Evolutionary conservation across 2,888 invertebrate species (phyloP), one percentile per base, ranked within the genome.

Genomic region (Maniola hyperantus): DNA sequence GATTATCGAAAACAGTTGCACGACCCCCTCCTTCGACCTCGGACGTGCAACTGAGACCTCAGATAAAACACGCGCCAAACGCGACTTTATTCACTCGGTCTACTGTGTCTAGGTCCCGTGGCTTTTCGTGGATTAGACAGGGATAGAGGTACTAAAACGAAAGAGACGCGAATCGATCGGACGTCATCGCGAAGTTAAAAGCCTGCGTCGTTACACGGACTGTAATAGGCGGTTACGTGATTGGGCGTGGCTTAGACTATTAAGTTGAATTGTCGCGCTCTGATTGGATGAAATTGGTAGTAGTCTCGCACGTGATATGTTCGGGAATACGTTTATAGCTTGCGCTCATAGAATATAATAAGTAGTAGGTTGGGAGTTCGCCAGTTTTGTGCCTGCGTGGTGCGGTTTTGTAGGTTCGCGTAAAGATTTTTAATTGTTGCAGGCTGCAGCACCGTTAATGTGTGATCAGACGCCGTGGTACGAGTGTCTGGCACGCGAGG

Each of bases 221-320:
- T 87, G 91, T 91, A 92, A 92, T 92, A 92, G 92, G 92, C 91
- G 92, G 92, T 89, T 91, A 92, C 92, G 92, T 92, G 92, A 91
- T 85, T 83, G 91, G 93, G 93, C 92, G 93, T 92, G 93, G 92
- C 87, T 77, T 83, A 71, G 81, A 82, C 91, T 91, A 92, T 92
- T 92, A 91, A 91, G 89, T 89, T 89, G 91, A 90, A 91, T 88
- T 88, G 91, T 89, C 88, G 90, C 87, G 83, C 81, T 84, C 88
- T 89, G 92, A 93, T 93, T 93, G 93, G 93, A 91, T 91, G 83
- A 87, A 91, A 91, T 92, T 87, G 91, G 88, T 89, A 87, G 89
- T 91, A 91, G 91, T 86, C 84, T 85, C 76, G 86, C 89, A 92
- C 92, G 92, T 92, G 92, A 91, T 91, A 89, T 91, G 91, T 92